A percentile compares a stretch with the other conserved stretches of the same genome.
phyloP scores from a whole-genome alignment of 2,797 vertebrate genomes.

The Tachyglossus aculeatus region DNA sequence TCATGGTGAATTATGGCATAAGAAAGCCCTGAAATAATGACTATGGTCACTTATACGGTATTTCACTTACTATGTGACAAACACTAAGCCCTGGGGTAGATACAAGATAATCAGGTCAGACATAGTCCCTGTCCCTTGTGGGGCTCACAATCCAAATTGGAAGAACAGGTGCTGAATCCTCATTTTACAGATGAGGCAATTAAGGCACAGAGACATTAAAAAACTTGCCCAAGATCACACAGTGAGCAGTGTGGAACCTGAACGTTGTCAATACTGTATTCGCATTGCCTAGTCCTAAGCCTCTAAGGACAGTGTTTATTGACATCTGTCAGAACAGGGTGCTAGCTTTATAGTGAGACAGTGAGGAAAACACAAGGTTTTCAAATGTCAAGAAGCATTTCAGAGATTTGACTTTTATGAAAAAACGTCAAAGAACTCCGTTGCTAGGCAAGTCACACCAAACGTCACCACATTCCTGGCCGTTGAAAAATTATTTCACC shows the following conservation, averaged over 20 bases:
- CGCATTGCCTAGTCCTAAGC: not conserved
- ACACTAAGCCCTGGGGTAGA: too few species aligned
- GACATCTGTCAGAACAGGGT: not conserved
- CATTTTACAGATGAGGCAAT: too few species aligned
- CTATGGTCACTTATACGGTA: too few species aligned
- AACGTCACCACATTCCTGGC: slow-evolving; percentile 47
- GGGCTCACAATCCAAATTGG: too few species aligned
- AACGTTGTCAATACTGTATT: not conserved
- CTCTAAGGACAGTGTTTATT: slow-evolving; percentile 36
- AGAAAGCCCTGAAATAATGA: too few species aligned
- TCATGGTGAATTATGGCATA: too few species aligned
- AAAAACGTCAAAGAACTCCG: slow-evolving; percentile 41
- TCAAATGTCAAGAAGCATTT: slow-evolving; percentile 63
- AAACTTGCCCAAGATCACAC: too few species aligned
- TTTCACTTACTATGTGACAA: too few species aligned
- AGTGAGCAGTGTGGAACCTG: not conserved
- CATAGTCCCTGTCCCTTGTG: too few species aligned
- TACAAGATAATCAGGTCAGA: too few species aligned
- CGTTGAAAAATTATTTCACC: slow-evolving; percentile 59
- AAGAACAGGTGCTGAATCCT: too few species aligned
- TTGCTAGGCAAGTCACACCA: slow-evolving; percentile 63
- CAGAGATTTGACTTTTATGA: slow-evolving; percentile 38
- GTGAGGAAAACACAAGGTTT: slow-evolving; percentile 41
- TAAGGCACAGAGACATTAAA: too few species aligned
- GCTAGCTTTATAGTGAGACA: slow-evolving; percentile 10